A percentile compares a stretch with the other conserved stretches of the same genome.
These are phyloP conservation scores for Ichneumoninae sp. DNA, from an alignment of 2,888 invertebrate genomes.

Conservation along the genomic window DNA sequence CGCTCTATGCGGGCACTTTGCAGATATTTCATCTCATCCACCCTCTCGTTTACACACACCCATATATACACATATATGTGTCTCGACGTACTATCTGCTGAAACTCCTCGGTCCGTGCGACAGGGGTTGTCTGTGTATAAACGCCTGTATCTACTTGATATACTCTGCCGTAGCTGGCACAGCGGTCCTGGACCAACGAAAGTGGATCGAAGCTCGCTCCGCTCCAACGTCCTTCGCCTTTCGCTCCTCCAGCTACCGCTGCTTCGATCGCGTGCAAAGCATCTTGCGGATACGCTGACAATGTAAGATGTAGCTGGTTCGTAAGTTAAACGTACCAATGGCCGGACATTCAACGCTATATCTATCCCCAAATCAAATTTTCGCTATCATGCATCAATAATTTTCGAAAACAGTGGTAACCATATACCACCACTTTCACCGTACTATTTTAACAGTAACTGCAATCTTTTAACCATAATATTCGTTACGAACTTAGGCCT, in stretches of 20 bases:
- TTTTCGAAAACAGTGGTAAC: no score
- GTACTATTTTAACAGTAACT: no score
- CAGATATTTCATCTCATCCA: slow-evolving; percentile 17
- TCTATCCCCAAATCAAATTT: no score
- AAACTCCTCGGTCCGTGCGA: slow-evolving; percentile 39
- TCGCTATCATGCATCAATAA: no score
- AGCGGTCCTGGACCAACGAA: slow-evolving; percentile 26
- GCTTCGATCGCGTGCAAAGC: slow-evolving; percentile 26
- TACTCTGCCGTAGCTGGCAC: slow-evolving; percentile 23
- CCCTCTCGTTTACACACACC: background rate
- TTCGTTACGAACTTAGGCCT: no score
- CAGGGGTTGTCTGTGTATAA: slow-evolving; percentile 26
- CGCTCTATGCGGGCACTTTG: slow-evolving; percentile 17
- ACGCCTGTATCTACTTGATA: slow-evolving; percentile 25
- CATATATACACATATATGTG: slow-evolving; percentile 12
- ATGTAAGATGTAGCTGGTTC: slow-evolving; percentile 14
- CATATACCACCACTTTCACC: no score
- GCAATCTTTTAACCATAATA: no score
- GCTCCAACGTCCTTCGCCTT: slow-evolving; percentile 31
- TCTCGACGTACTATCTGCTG: slow-evolving; percentile 27
- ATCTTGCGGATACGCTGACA: slow-evolving; percentile 26
- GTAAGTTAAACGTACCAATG: background rate
- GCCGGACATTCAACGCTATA: no score
- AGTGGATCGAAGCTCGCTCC: slow-evolving; percentile 40
- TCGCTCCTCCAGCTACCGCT: background rate